Evolutionary conservation across 2,113 vertebrate species (phyloP), one percentile per base, ranked within the genome.

Genomic region (Crotalus helleri): DNA sequence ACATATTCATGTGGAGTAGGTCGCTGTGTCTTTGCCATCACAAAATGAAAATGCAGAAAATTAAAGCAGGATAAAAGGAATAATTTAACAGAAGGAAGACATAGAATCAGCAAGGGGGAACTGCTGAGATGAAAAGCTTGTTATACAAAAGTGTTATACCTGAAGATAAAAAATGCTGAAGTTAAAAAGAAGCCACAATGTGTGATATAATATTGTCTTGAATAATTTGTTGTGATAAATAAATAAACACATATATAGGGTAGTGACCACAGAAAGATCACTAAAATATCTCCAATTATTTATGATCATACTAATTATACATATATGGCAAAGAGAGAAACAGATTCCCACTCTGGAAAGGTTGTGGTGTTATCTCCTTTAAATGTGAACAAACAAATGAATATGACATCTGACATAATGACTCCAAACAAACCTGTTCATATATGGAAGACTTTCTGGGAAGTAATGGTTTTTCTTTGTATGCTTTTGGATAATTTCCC

Each of bases 181-280:
- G 59, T 58, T 58, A 44, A n/a, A 29, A 1, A 0, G 51, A 95
- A 94, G 54, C 59, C 23, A 33, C 74, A 93, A 0, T 0, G 90
- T 95, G 95, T 92, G 93, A 96, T 95, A 94, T 93, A 93, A 96
- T 96, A 95, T 94, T 96, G 95, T 92, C 94, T 94, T 95, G 93
- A 92, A 89, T 87, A 94, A 51, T 87, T 95, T 91, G 94, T 95
- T 96, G 93, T 0, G 64, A 33, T 74, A n/a, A 69, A 69, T 69
- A 74, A 74, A 74, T 74, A 33, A 33, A n/a, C 64, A 74, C 29
- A 17, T 33, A 74, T 13, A 74, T 74, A 33, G n/a, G 13, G 1
- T 33, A 15, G n/a, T 33, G 64, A 33, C n/a, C 64, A 5, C 64
- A 69, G 29, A 69, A 69, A 69, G 0, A 3, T 10, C 81, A 54